phyloP scores from a whole-genome alignment of 2,888 invertebrate genomes.

The Chelonus formosanus region DNA sequence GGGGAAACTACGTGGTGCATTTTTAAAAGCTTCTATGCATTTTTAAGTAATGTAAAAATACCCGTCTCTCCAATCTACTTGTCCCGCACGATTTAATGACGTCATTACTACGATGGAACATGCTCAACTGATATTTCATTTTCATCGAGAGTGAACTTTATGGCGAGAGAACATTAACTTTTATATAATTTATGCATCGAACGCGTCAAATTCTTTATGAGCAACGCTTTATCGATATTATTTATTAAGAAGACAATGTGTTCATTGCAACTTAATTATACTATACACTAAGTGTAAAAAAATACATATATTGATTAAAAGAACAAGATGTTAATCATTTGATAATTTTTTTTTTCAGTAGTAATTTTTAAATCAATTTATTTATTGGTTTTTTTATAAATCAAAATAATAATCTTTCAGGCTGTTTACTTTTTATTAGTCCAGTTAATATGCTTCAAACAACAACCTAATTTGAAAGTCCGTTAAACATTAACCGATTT shows the following conservation, averaged over 20 bases:
- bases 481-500: no score
- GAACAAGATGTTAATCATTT: no score
- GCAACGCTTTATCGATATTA: slow-evolving; percentile 24
- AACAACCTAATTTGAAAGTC: no score
- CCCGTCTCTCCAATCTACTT: slow-evolving; percentile 28
- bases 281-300: background rate
- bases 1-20: slow-evolving; percentile 12
- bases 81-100: slow-evolving; percentile 34
- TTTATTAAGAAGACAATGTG: slow-evolving; percentile 15
- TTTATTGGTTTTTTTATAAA: no score
- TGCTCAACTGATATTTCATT: slow-evolving; percentile 20
- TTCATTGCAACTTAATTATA: slow-evolving; percentile 17
- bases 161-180: slow-evolving; percentile 20
- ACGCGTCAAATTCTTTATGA: slow-evolving; percentile 18
- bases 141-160: slow-evolving; percentile 24
- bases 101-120: slow-evolving; percentile 36
- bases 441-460: no score
- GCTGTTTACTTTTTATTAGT: no score
- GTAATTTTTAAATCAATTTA: no score
- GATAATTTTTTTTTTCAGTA: no score
- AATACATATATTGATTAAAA: no score
- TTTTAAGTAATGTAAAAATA: slow-evolving; percentile 30
- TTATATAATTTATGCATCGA: slow-evolving; percentile 26
- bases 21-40: slow-evolving; percentile 33
- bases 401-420: no score